Evolutionary conservation across 2,888 invertebrate genomes (phyloP).

Genomic region (Elgonia sp.): DNA sequence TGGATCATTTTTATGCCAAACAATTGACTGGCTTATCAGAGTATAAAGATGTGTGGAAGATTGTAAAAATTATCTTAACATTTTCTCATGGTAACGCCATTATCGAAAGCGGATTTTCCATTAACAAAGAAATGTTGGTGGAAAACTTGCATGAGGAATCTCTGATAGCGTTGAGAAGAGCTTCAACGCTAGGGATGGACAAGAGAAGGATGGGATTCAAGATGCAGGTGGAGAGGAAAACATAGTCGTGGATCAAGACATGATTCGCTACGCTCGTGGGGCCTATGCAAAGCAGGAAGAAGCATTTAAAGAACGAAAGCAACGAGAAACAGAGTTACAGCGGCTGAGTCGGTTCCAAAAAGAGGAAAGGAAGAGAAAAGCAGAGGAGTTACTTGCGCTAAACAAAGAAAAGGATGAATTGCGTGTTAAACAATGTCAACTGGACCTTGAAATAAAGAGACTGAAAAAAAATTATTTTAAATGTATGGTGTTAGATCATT

Average conservation of each 20-base stretch:
- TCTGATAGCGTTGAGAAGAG: conserved; percentile 8
- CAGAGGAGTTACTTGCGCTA: background rate
- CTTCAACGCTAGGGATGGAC: no score
- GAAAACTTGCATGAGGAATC: conserved; percentile 41
- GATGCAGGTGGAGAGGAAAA: no score
- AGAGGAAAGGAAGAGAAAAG: background rate
- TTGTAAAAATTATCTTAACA: conserved; percentile 19
- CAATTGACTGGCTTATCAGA: background rate
- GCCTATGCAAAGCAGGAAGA: no score
- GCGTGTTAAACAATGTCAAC: background rate
- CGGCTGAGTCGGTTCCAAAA: background rate
- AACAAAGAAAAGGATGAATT: background rate
- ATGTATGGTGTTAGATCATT: background rate
- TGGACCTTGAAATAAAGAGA: background rate
- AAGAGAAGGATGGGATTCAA: no score
- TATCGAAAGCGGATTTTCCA: conserved; percentile 43
- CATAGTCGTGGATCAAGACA: no score
- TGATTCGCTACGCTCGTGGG: no score
- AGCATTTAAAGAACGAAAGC: no score
- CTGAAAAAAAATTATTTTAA: background rate
- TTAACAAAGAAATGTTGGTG: conserved; percentile 53
- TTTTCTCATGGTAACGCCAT: conserved; percentile 57
- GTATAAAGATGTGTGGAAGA: background rate
- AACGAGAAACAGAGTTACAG: no score
- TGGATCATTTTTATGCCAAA: background rate